These are phyloP conservation scores for Blera fallax DNA, from an alignment of 2,888 invertebrate species.

Conservation along the genomic window DNA sequence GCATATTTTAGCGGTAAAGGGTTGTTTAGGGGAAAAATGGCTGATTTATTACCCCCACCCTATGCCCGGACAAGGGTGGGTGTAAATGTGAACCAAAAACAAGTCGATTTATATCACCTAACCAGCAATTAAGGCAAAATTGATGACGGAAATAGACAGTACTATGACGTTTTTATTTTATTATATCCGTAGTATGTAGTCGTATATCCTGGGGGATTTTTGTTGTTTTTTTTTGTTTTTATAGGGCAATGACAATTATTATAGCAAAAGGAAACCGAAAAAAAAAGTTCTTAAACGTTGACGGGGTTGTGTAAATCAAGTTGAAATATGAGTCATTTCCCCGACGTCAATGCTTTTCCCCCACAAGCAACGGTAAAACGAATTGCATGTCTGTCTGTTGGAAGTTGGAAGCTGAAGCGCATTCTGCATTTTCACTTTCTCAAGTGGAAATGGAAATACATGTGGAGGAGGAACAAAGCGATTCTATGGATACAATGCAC, in stretches of 20 bases:
- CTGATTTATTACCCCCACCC: conserved; percentile 19
- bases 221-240: too few species aligned
- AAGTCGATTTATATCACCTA: conserved; percentile 51
- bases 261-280: not conserved
- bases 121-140: conserved; percentile 40
- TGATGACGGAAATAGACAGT: conserved; percentile 54
- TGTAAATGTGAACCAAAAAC: conserved; percentile 12
- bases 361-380: conserved; percentile 2
- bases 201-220: not conserved
- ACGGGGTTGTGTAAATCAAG: conserved; percentile 44
- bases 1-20: conserved; percentile 1
- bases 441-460: not conserved
- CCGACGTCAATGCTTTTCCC: conserved; percentile 18
- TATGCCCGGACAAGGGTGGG: not conserved
- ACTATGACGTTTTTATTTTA: conserved; percentile 15
- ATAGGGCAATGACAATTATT: conserved; percentile 14
- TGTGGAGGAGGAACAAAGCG: not conserved
- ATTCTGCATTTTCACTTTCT: conserved; percentile 23
- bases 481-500: not conserved
- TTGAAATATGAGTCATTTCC: conserved; percentile 61
- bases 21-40: not conserved
- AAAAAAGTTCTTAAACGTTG: not conserved
- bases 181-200: not conserved
- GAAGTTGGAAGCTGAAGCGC: not conserved
- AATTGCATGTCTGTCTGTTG: not conserved